phyloP scores from a whole-genome alignment of 2,888 invertebrate species.

The Macaria liturata region DNA sequence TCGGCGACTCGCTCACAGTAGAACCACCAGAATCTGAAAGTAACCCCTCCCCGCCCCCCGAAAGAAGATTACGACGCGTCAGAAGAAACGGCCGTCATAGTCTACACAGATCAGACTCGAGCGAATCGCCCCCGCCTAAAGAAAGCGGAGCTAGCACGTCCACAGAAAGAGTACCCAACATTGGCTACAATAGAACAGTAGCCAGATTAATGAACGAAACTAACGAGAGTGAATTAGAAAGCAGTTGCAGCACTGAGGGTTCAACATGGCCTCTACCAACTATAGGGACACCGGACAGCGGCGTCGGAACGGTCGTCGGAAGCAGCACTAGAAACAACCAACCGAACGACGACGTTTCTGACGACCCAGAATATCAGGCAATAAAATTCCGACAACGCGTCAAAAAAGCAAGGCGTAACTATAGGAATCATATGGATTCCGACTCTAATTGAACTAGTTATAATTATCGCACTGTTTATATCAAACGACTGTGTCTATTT shows the following conservation, averaged over 20 bases:
- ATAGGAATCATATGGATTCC: slow-evolving; percentile 86
- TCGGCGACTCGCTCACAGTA: slow-evolving; percentile 63
- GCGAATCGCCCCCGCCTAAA: slow-evolving; percentile 70
- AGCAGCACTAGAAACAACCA: slow-evolving; percentile 59
- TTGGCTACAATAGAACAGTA: slow-evolving; percentile 61
- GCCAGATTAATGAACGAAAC: slow-evolving; percentile 78
- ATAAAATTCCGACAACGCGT: slow-evolving; percentile 83
- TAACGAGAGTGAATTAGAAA: slow-evolving; percentile 77
- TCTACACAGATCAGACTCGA: slow-evolving; percentile 66
- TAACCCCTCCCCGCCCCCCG: slow-evolving; percentile 48
- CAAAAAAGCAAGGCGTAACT: slow-evolving; percentile 85
- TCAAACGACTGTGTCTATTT: slow-evolving; percentile 41
- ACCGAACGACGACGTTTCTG: slow-evolving; percentile 63
- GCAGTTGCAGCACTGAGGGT: slow-evolving; percentile 73
- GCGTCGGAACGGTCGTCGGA: slow-evolving; percentile 63
- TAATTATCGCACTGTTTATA: too few species aligned
- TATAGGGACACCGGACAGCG: slow-evolving; percentile 66
- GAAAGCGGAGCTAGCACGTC: slow-evolving; percentile 51
- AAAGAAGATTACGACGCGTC: slow-evolving; percentile 54
- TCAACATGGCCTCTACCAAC: slow-evolving; percentile 56
- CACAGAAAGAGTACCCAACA: slow-evolving; percentile 50
- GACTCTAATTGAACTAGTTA: slow-evolving; percentile 81
- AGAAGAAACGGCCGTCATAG: slow-evolving; percentile 60
- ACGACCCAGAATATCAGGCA: slow-evolving; percentile 76
- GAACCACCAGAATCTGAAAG: slow-evolving; percentile 55